Evolutionary conservation across 2,888 invertebrate genomes (phyloP).

Genomic region (Fissipunctia ypsillon): DNA sequence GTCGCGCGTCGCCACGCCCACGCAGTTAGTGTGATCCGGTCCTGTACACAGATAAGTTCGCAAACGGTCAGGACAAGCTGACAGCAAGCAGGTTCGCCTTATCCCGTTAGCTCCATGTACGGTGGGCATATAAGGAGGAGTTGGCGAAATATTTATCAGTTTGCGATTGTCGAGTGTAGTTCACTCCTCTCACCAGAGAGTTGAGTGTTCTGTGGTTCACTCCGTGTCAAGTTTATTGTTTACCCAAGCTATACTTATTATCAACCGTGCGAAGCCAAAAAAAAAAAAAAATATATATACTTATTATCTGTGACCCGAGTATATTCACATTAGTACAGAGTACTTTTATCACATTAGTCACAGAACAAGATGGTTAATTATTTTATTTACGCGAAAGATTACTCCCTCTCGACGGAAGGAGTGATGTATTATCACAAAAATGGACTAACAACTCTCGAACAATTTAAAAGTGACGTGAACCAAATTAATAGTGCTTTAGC

Average conservation of each 20-base stretch:
- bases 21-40: not conserved
- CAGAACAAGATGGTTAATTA: constrained; percentile 30
- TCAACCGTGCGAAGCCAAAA: no score
- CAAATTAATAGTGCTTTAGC: constrained; percentile 12
- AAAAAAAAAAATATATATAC: no score
- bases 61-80: constrained; percentile 17
- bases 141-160: not conserved
- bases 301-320: not conserved
- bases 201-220: not conserved
- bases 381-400: constrained; percentile 42
- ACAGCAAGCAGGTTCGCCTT: not conserved
- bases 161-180: not conserved
- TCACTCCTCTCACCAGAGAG: not conserved
- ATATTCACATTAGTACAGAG: no score
- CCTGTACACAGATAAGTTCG: not conserved
- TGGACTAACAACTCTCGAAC: constrained; percentile 22
- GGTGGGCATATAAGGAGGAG: not conserved
- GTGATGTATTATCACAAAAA: constrained; percentile 11
- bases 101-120: not conserved
- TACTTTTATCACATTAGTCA: no score
- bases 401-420: constrained; percentile 17
- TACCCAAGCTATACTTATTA: not conserved
- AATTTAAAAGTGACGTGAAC: constrained; percentile 27
- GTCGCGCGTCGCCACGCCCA: not conserved
- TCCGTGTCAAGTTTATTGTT: not conserved